Evolutionary conservation across 37 sponge, comb jelly and placozoan species (phyloP), one percentile per base, ranked within the genome.

Genomic region (Theonella swinhoei): DNA sequence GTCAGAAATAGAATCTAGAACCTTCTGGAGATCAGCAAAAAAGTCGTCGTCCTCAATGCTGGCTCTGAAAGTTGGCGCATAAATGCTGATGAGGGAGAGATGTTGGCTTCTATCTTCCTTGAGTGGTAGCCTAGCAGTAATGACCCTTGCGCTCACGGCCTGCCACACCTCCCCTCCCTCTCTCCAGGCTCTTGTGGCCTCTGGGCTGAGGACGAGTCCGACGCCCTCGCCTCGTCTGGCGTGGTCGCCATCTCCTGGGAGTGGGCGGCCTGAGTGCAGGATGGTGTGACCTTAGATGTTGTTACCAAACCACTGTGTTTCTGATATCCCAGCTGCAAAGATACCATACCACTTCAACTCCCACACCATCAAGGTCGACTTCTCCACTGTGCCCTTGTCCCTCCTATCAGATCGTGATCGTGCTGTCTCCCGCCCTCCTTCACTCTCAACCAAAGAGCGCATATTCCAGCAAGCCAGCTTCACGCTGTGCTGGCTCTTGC

Each of bases 101-200:
- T 33, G 25, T 7, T 34, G 1, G 7, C 35, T 64, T 2, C 66
- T 14, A 39, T 66, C 30, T 40, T 83, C 76, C 66, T 67, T 75
- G 33, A 76, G 79, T 24, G 68, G 42, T 41, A 86, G 24, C 64
- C 79, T 85, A 35, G 78, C 78, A 42, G 58, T 64, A 19, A 77
- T 70, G 59, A 86, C 1, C 65, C 87, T 70, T 14, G 79, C 70
- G 42, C 66, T 78, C 1, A 86, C 80, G 4, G 87, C 87, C 80
- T 86, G 29, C 80, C 79, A 86, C 25, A 79, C 37, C 87, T 86
- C 80, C 23, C 87, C 87, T n/a, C 64, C 80, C 3, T 78, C 29
- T 25, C 64, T 78, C 87, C 73, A 70, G 26, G 79, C 87, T 71
- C 29, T 74, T 36, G 79, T 78, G 42, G 80, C 80, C 42, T 54